A percentile compares a stretch with the other conserved stretches of the same genome.
These are phyloP conservation scores for Oxyura jamaicensis DNA, from an alignment of 2,113 vertebrate genomes.

Conservation along the genomic window DNA sequence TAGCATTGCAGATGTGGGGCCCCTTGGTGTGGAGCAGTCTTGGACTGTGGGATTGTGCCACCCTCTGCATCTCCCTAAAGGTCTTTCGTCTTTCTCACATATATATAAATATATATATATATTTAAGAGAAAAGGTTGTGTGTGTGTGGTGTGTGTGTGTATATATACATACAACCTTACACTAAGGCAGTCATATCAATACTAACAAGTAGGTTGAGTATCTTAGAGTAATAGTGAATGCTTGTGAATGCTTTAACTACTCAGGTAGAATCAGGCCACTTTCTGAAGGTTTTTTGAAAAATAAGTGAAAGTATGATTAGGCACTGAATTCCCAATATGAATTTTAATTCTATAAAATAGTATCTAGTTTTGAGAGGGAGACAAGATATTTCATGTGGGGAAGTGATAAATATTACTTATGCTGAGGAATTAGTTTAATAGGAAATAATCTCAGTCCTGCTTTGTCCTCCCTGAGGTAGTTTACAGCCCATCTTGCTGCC, in stretches of 20 bases:
- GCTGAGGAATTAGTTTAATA: neutral
- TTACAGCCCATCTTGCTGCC: neutral
- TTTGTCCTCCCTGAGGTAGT: neutral
- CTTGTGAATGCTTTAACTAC: neutral
- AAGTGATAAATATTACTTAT: neutral
- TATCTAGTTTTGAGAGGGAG: neutral
- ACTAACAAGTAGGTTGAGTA: neutral
- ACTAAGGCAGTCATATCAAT: neutral
- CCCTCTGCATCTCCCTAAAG: neutral
- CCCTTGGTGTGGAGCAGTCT: neutral
- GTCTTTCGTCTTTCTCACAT: too few relatives aligned
- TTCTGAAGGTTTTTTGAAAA: neutral
- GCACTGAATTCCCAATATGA: neutral
- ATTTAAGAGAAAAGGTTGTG: too few relatives aligned
- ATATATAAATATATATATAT: too few relatives aligned
- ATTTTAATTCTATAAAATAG: neutral
- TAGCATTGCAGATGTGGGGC: neutral
- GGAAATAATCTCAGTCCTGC: neutral
- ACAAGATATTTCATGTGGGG: neutral
- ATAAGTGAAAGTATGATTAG: neutral
- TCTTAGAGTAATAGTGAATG: fast-evolving
- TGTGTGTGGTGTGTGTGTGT: too few relatives aligned
- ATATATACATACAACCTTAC: neutral
- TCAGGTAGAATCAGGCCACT: neutral
- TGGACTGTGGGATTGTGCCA: neutral